These are phyloP conservation scores for Drosophila rhopaloa DNA, from an alignment of 1,140 invertebrate genomes.

Conservation along the genomic window DNA sequence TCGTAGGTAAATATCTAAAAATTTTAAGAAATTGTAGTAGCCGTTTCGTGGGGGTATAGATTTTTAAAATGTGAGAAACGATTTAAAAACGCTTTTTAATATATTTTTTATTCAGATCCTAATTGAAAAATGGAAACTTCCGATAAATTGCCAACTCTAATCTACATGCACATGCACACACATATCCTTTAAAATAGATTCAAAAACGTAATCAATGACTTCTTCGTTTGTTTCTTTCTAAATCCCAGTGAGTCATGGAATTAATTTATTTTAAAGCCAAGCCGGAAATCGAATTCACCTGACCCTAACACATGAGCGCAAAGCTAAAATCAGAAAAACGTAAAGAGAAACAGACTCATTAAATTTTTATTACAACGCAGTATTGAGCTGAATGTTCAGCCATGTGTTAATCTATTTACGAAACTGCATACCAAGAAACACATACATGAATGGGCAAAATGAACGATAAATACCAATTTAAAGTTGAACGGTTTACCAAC, in stretches of 20 bases:
- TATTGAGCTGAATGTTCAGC: constrained; percentile 16
- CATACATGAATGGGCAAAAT: constrained; percentile 9
- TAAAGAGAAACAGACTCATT: constrained; percentile 5
- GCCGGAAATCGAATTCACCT: constrained; percentile 51
- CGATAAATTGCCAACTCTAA: too few relatives aligned
- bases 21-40: too few relatives aligned
- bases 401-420: constrained; percentile 26
- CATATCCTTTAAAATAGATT: not conserved
- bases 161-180: too few relatives aligned
- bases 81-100: too few relatives aligned
- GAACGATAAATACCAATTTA: constrained; percentile 17
- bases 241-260: constrained; percentile 21
- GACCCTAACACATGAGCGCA: constrained; percentile 8
- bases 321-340: not conserved
- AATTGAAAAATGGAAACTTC: too few relatives aligned
- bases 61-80: too few relatives aligned
- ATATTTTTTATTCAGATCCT: too few relatives aligned
- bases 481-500: constrained; percentile 1
- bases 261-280: constrained; percentile 11
- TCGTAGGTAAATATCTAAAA: too few relatives aligned
- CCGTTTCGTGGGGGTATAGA: too few relatives aligned
- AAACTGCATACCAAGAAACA: constrained; percentile 2
- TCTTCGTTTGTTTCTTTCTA: constrained; percentile 1
- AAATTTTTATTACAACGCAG: constrained; percentile 16
- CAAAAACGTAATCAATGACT: not conserved